These are phyloP conservation scores for Rostratula benghalensis DNA, from an alignment of 2,113 vertebrate genomes.

Conservation along the genomic window DNA sequence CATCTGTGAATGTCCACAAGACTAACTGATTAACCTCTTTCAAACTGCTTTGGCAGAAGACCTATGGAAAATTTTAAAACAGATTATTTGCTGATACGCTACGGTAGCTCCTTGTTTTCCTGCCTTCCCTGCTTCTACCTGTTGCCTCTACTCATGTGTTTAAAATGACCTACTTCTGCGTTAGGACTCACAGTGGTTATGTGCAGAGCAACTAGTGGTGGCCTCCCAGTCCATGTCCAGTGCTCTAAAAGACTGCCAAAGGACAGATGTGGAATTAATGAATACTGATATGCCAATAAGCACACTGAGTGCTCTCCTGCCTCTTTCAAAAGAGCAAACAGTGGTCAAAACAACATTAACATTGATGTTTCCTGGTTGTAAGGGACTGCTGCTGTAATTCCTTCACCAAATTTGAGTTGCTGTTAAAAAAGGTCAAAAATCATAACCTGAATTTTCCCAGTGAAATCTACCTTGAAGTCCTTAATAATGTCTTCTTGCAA, in stretches of 20 bases:
- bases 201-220: not conserved
- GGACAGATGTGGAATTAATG: not conserved
- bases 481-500: not conserved
- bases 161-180: not conserved
- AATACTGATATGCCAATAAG: not conserved
- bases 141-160: not conserved
- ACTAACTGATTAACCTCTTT: slow-evolving; percentile 9
- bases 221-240: not conserved
- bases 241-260: not conserved
- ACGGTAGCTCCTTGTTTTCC: not conserved
- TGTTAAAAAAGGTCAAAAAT: not conserved
- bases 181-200: not conserved
- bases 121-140: not conserved
- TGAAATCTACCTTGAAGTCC: not conserved
- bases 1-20: not conserved
- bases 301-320: not conserved
- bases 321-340: not conserved
- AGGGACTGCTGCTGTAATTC: not conserved
- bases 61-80: slow-evolving; percentile 25
- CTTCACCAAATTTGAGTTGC: not conserved
- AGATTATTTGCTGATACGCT: not conserved
- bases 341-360: not conserved
- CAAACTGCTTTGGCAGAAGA: slow-evolving; percentile 11
- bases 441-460: not conserved
- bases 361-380: not conserved